Evolutionary conservation across 2,113 vertebrate genomes (phyloP).

Genomic region (Empidonax alnorum): DNA sequence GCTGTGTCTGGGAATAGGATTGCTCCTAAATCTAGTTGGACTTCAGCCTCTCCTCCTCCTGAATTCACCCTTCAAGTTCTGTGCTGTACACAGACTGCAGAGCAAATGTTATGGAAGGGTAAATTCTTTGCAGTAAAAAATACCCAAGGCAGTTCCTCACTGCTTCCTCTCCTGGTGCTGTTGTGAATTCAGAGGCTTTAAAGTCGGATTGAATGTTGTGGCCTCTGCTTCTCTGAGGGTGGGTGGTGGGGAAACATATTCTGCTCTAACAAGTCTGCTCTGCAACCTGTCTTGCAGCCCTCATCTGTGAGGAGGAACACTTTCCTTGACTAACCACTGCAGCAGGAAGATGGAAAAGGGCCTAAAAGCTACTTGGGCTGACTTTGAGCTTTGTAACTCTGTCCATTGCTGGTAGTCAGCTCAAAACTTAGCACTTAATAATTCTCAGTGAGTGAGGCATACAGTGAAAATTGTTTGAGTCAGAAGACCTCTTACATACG

Average conservation of each 20-base stretch:
- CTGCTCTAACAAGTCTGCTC: background rate
- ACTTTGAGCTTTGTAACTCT: background rate
- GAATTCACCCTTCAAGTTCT: background rate
- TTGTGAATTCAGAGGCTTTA: background rate
- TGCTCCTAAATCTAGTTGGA: background rate
- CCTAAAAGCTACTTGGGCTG: background rate
- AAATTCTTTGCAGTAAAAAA: background rate
- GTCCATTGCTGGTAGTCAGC: background rate
- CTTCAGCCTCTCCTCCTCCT: background rate
- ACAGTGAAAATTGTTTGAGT: background rate
- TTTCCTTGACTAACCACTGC: background rate
- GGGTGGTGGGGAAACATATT: background rate
- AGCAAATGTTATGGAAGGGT: rapidly evolving
- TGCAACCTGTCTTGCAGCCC: background rate
- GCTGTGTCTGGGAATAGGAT: background rate
- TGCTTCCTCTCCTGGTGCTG: background rate
- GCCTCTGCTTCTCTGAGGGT: background rate
- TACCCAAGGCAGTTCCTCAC: background rate
- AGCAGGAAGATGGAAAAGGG: background rate
- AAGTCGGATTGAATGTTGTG: background rate
- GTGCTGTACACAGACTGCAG: background rate
- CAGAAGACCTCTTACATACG: background rate
- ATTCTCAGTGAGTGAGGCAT: background rate
- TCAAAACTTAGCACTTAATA: background rate
- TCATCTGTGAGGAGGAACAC: background rate